A percentile compares a stretch with the other conserved stretches of the same genome.
These are phyloP conservation scores for Thryonomys swinderianus DNA, from an alignment of 2,113 vertebrate species.

Conservation along the genomic window DNA sequence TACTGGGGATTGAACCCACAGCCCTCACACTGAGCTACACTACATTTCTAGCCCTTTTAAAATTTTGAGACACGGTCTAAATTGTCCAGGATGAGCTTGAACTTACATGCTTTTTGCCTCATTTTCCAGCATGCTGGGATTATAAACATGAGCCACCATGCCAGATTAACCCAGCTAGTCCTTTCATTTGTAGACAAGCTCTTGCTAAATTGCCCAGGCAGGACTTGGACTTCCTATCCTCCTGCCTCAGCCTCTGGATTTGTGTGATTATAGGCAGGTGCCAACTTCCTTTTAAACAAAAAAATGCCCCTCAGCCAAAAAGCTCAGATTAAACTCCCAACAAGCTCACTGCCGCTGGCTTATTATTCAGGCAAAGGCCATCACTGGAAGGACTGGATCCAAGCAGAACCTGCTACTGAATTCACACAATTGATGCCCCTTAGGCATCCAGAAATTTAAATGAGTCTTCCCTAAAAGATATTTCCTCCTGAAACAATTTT, in stretches of 20 bases:
- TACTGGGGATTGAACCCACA: neutral
- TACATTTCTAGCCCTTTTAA: neutral
- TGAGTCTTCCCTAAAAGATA: neutral
- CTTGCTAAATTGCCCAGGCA: neutral
- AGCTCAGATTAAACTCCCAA: neutral
- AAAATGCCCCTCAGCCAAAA: neutral
- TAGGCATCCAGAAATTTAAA: neutral
- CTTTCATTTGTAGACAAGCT: neutral
- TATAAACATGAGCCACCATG: neutral
- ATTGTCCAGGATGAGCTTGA: neutral
- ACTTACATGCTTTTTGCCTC: neutral
- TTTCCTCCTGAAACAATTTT: neutral
- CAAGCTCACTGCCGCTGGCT: neutral
- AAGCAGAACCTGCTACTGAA: neutral
- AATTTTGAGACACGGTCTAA: neutral
- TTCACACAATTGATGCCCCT: neutral
- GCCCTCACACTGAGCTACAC: neutral
- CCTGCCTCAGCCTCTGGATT: neutral
- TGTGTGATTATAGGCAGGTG: neutral
- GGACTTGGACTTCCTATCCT: neutral
- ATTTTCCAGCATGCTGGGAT: neutral
- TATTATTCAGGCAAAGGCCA: fast-evolving
- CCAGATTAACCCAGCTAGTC: neutral
- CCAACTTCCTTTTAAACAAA: neutral
- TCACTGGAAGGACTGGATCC: too few relatives aligned